A percentile compares a stretch with the other conserved stretches of the same genome.
Evolutionary conservation across 2,797 vertebrate genomes (phyloP).

Genomic region (Chloroceryle inda): DNA sequence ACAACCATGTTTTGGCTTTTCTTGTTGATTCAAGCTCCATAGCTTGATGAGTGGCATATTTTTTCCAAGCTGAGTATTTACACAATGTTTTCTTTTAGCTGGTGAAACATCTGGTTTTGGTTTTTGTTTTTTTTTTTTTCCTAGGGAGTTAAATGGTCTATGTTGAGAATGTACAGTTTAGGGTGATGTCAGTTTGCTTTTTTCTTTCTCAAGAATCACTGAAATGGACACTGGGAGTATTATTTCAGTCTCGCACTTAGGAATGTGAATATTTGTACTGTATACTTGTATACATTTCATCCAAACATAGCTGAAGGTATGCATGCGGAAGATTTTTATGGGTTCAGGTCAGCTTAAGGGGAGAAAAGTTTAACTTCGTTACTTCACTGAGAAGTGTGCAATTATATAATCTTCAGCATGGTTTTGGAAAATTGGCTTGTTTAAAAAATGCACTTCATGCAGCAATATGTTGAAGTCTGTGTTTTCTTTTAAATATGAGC

Average conservation of each 20-base stretch:
- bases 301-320: constrained; percentile 74
- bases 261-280: constrained; percentile 84
- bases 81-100: constrained; percentile 77
- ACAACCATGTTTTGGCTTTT: neutral
- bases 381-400: constrained; percentile 57
- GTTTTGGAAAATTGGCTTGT: constrained; percentile 18
- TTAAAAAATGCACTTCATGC: constrained; percentile 9
- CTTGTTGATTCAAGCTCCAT: constrained; percentile 4
- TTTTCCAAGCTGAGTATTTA: constrained; percentile 73
- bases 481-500: neutral
- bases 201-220: constrained; percentile 38
- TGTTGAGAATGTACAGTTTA: constrained; percentile 74
- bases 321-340: constrained; percentile 75
- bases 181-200: constrained; percentile 75
- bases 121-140: constrained; percentile 44
- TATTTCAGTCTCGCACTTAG: constrained; percentile 76
- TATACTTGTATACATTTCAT: constrained; percentile 76
- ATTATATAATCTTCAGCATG: constrained; percentile 30
- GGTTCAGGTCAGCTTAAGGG: constrained; percentile 65
- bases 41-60: constrained; percentile 55
- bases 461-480: neutral
- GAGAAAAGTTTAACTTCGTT: constrained; percentile 49
- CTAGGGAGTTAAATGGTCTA: constrained; percentile 73
- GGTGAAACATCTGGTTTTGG: constrained; percentile 76
- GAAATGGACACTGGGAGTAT: constrained; percentile 78